phyloP scores from a whole-genome alignment of 2,797 vertebrate species.

The Scolopax rusticola region DNA sequence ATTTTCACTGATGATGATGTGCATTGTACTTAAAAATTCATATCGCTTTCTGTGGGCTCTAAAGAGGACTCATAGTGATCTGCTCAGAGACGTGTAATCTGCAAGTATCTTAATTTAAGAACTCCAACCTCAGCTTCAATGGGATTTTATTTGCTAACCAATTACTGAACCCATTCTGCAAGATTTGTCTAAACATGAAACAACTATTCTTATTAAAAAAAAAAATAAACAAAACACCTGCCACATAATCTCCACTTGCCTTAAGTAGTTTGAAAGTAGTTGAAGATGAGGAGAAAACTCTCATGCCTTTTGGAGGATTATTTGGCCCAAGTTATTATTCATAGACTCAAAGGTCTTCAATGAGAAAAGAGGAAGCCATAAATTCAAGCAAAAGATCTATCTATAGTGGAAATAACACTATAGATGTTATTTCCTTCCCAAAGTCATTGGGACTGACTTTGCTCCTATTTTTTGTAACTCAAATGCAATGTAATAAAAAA shows the following conservation, averaged over 20 bases:
- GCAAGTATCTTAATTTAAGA: not conserved
- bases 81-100: not conserved
- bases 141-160: not conserved
- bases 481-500: conserved; percentile 48
- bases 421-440: not conserved
- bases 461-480: conserved; percentile 25
- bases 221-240: not conserved
- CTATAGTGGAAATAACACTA: not conserved
- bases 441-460: conserved; percentile 25
- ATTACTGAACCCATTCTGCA: not conserved
- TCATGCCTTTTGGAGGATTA: not conserved
- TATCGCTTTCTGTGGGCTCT: not conserved
- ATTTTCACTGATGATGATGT: not conserved
- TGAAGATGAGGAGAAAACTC: not conserved
- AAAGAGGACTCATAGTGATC: not conserved
- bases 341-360: not conserved
- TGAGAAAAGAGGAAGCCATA: not conserved
- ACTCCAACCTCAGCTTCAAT: not conserved
- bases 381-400: not conserved
- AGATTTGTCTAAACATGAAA: not conserved
- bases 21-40: not conserved
- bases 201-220: not conserved
- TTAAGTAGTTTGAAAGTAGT: not conserved
- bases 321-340: conserved; percentile 7
- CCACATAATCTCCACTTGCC: not conserved